Percentiles rank a stretch among this genome's conserved stretches.
Evolutionary conservation across 2,888 invertebrate species (phyloP).

Genomic region (Caenorhabditis sp.): DNA sequence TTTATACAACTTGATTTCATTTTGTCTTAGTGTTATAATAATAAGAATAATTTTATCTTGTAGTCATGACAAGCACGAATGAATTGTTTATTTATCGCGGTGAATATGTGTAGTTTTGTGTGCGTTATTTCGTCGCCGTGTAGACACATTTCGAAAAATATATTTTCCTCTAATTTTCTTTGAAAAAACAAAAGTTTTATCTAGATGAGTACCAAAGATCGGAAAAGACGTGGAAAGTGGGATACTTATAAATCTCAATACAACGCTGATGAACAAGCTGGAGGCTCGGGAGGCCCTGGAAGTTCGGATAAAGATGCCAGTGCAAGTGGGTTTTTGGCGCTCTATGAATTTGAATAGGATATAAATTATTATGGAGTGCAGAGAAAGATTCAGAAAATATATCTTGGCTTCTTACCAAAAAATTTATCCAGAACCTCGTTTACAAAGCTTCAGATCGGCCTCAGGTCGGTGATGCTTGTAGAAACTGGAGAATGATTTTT

Average conservation of each 20-base stretch:
- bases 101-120: background rate
- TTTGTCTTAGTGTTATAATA: background rate
- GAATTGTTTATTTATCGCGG: background rate
- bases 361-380: too few relatives aligned
- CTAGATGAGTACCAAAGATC: conserved; percentile 17
- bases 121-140: background rate
- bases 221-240: conserved; percentile 42
- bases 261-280: conserved; percentile 32
- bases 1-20: background rate
- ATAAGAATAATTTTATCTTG: background rate
- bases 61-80: background rate
- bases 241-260: conserved; percentile 47
- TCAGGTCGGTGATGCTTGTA: too few relatives aligned
- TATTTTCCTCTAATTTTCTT: background rate
- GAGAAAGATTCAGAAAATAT: too few relatives aligned
- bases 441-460: too few relatives aligned
- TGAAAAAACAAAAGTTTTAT: background rate
- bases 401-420: too few relatives aligned
- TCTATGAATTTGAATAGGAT: too few relatives aligned
- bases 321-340: conserved; percentile 11
- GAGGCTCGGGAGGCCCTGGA: conserved; percentile 11
- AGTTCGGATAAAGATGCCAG: conserved; percentile 26
- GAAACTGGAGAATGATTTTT: too few relatives aligned
- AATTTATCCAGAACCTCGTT: too few relatives aligned
- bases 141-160: background rate